Evolutionary conservation across 2,113 vertebrate genomes (phyloP).

Genomic region (Siniperca knerii): DNA sequence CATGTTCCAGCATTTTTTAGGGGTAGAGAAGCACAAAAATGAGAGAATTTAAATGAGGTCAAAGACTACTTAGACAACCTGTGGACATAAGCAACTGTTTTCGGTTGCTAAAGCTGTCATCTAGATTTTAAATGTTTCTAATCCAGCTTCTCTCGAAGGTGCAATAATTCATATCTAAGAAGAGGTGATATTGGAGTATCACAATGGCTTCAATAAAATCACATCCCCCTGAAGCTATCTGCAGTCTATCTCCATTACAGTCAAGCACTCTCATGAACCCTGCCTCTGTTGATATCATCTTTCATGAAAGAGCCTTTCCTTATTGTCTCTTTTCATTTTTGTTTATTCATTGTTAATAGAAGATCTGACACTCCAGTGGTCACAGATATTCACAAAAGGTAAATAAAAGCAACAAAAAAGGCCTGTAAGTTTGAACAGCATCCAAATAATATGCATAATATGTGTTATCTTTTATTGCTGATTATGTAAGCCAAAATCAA

Average conservation of each 20-base stretch:
- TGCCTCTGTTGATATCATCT: slow-evolving; percentile 74
- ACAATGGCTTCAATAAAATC: slow-evolving; percentile 82
- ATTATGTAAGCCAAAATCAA: slow-evolving; percentile 18
- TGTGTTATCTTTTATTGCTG: slow-evolving; percentile 1
- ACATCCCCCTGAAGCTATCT: slow-evolving; percentile 80
- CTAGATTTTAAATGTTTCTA: slow-evolving; percentile 61
- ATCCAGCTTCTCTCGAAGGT: slow-evolving; percentile 60
- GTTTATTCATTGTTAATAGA: slow-evolving; percentile 75
- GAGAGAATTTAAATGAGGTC: slow-evolving; percentile 21
- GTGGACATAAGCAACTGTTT: slow-evolving; percentile 35
- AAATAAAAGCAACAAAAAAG: slow-evolving; percentile 21
- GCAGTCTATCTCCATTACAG: slow-evolving; percentile 83
- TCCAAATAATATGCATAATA: slow-evolving; percentile 11
- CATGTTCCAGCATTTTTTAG: slow-evolving; percentile 47
- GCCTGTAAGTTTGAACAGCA: background rate
- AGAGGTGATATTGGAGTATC: slow-evolving; percentile 76
- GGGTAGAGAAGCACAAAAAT: slow-evolving; percentile 31
- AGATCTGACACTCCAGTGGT: slow-evolving; percentile 22
- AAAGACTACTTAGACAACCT: slow-evolving; percentile 21
- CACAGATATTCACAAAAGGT: slow-evolving; percentile 40
- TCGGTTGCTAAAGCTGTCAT: slow-evolving; percentile 51
- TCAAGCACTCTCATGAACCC: slow-evolving; percentile 77
- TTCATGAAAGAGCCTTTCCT: slow-evolving; percentile 74
- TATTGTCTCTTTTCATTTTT: slow-evolving; percentile 72
- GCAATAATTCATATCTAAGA: slow-evolving; percentile 78